Evolutionary conservation across 2,888 invertebrate species (phyloP).

Genomic region (Gortyna flavago): DNA sequence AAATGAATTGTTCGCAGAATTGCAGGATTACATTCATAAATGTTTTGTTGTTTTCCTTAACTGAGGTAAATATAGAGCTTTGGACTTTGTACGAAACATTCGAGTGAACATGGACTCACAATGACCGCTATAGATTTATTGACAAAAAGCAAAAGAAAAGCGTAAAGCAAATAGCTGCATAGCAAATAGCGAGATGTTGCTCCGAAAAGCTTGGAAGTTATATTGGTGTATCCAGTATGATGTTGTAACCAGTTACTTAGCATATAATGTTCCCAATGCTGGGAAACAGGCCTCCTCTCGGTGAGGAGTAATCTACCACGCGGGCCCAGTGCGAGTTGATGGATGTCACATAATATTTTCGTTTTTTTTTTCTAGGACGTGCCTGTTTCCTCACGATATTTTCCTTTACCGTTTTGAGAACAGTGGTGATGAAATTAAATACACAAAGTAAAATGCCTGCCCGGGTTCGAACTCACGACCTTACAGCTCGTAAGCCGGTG

Average conservation of each 20-base stretch:
- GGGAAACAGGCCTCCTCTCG: neutral
- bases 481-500: too few relatives aligned
- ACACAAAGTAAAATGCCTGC: too few relatives aligned
- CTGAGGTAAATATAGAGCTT: neutral
- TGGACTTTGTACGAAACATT: neutral
- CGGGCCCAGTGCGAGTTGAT: neutral
- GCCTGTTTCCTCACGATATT: neutral
- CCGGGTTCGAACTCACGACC: neutral
- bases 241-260: neutral
- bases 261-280: neutral
- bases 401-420: neutral
- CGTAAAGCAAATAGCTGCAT: too few relatives aligned
- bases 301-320: neutral
- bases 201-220: neutral
- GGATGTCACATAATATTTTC: neutral
- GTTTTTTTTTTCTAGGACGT: neutral
- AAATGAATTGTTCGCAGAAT: slow-evolving; percentile 61
- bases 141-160: neutral
- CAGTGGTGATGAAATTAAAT: neutral
- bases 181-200: too few relatives aligned
- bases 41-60: slow-evolving; percentile 61
- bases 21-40: slow-evolving; percentile 36
- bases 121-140: neutral
- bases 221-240: neutral
- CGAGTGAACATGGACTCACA: neutral